A percentile compares a stretch with the other conserved stretches of the same genome.
phyloP scores from a whole-genome alignment of 1,140 invertebrate genomes.

The Solenopsis fugax region DNA sequence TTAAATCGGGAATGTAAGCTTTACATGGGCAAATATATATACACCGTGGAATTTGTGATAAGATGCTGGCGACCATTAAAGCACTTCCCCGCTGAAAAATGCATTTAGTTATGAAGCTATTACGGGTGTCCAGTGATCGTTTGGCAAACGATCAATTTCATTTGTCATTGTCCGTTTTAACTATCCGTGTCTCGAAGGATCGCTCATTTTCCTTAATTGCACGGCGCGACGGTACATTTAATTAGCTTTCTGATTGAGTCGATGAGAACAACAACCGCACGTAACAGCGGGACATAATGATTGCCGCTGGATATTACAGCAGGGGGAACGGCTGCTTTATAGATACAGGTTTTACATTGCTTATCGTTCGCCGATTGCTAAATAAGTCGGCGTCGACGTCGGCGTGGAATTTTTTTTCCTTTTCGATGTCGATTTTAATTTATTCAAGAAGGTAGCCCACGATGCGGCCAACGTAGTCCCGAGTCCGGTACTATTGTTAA shows the following conservation, averaged over 20 bases:
- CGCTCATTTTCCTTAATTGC: conserved; percentile 53
- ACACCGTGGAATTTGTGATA: neutral
- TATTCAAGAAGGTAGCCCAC: conserved; percentile 45
- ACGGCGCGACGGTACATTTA: conserved; percentile 28
- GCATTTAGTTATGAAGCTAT: conserved; percentile 13
- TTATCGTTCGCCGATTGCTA: conserved; percentile 42
- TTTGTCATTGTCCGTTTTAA: conserved; percentile 19
- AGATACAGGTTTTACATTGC: conserved; percentile 28
- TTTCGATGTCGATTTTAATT: conserved; percentile 46
- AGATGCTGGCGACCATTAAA: neutral
- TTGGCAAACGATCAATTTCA: neutral
- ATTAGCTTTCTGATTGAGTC: conserved; percentile 49
- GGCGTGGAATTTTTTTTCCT: conserved; percentile 41
- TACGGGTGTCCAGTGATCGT: conserved; percentile 7
- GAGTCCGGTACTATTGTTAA: conserved; percentile 27
- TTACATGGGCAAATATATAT: neutral
- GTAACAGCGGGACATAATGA: conserved; percentile 43
- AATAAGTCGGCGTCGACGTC: conserved; percentile 39
- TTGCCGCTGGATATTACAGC: conserved; percentile 41
- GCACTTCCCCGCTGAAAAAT: neutral
- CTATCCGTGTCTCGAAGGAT: neutral
- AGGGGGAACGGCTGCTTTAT: conserved; percentile 20
- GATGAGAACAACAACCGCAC: conserved; percentile 44
- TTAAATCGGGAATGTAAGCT: neutral
- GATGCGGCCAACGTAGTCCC: neutral